phyloP scores from a whole-genome alignment of 2,113 vertebrate genomes.

The Leptosomus discolor region DNA sequence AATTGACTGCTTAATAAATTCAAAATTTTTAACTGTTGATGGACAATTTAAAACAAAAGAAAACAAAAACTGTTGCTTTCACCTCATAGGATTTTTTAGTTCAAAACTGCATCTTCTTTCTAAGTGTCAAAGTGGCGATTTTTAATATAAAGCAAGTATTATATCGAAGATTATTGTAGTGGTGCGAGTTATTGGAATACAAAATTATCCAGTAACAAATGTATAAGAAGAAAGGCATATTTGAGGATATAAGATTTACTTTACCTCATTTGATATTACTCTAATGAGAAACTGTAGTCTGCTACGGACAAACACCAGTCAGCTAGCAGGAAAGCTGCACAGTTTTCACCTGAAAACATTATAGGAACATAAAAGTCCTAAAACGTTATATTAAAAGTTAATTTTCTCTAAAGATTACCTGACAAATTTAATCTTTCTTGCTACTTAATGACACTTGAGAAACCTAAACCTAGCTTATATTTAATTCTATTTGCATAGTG shows the following conservation, averaged over 20 bases:
- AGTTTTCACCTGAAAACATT: background rate
- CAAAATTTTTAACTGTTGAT: background rate
- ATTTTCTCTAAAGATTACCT: background rate
- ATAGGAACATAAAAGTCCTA: background rate
- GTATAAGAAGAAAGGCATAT: background rate
- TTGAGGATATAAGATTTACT: background rate
- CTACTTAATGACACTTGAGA: background rate
- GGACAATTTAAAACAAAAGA: background rate
- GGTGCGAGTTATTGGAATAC: background rate
- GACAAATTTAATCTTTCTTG: background rate
- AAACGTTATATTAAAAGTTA: background rate
- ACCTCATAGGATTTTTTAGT: background rate
- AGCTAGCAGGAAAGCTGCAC: background rate
- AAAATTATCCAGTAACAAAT: background rate
- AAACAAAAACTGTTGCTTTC: background rate
- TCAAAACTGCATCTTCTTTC: background rate
- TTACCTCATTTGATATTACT: background rate
- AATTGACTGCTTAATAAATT: background rate
- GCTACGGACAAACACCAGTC: background rate
- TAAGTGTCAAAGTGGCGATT: background rate
- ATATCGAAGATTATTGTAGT: background rate
- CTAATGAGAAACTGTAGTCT: background rate
- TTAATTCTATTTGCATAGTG: background rate
- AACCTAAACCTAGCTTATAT: background rate
- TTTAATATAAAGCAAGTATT: background rate